Conservation (phyloP, 2,113 vertebrate species). For the Gobius niger region DNA sequence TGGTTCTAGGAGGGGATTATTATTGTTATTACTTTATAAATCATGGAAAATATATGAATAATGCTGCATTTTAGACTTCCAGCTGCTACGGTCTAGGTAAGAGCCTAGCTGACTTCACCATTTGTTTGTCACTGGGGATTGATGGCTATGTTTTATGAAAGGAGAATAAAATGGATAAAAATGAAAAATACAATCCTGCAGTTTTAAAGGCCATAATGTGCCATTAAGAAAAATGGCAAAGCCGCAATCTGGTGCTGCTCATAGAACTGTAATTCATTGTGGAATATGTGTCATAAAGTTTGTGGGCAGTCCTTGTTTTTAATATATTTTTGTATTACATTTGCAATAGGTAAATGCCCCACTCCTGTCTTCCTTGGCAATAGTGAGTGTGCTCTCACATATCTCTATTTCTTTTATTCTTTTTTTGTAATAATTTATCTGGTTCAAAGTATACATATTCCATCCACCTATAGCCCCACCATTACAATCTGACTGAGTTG, state of each 20-base stretch:
- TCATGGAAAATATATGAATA: conserved; percentile 15
- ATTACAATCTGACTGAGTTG: too few species aligned
- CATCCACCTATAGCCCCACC: too few species aligned
- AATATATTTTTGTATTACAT: conserved; percentile 33
- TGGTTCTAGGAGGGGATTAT: too few species aligned
- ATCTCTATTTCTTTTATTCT: too few species aligned
- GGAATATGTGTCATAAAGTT: conserved; percentile 56
- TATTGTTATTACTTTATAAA: too few species aligned
- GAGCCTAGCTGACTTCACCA: conserved; percentile 71
- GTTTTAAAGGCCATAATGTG: conserved; percentile 63
- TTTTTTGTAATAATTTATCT: too few species aligned
- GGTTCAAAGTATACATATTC: too few species aligned
- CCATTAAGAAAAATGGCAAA: conserved; percentile 23
- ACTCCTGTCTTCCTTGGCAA: too few species aligned
- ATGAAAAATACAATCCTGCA: conserved; percentile 51
- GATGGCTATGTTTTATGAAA: conserved; percentile 70
- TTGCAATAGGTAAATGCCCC: too few species aligned
- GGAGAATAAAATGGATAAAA: too few species aligned
- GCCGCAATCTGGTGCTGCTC: conserved; percentile 53
- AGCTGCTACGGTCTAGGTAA: conserved; percentile 64
- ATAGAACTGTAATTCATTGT: conserved; percentile 61
- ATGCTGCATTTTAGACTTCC: conserved; percentile 41
- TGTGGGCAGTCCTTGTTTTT: conserved; percentile 56
- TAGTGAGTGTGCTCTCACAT: too few species aligned
- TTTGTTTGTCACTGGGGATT: conserved; percentile 72